These are phyloP conservation scores for Apodemus speciosus DNA, from an alignment of 2,113 vertebrate species.

Conservation along the genomic window DNA sequence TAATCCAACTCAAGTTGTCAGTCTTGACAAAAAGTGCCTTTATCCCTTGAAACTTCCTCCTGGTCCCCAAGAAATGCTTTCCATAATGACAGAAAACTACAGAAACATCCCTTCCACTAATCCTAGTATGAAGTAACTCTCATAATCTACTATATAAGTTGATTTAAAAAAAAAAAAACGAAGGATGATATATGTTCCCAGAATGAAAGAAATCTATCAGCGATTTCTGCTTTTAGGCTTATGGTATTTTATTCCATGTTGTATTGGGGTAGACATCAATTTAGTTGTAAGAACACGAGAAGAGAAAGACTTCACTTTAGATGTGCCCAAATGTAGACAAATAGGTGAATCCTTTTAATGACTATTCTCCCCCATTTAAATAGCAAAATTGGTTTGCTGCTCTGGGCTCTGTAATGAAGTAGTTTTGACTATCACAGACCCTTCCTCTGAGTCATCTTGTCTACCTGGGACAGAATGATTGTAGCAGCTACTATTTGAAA, in stretches of 20 bases:
- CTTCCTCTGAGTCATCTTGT: neutral
- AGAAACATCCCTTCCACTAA: neutral
- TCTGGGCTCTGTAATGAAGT: constrained; percentile 37
- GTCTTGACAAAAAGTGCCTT: neutral
- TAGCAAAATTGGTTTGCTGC: neutral
- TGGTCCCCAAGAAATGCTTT: neutral
- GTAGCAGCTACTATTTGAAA: constrained; percentile 27
- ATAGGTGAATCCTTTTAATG: neutral
- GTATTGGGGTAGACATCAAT: neutral
- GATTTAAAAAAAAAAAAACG: neutral
- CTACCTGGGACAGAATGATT: neutral
- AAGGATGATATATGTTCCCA: neutral
- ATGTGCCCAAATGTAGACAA: constrained; percentile 9
- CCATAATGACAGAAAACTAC: neutral
- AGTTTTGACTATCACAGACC: neutral
- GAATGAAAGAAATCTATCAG: neutral
- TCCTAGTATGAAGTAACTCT: neutral
- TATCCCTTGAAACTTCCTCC: too few species aligned
- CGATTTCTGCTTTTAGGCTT: neutral
- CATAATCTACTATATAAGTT: neutral
- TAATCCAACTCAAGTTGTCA: neutral
- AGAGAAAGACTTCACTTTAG: constrained; percentile 33
- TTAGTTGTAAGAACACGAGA: constrained; percentile 41
- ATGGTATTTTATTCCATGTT: neutral
- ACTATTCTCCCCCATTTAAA: neutral